phyloP scores from a whole-genome alignment of 2,113 vertebrate species.

The Forbesichthys papilliferus region DNA sequence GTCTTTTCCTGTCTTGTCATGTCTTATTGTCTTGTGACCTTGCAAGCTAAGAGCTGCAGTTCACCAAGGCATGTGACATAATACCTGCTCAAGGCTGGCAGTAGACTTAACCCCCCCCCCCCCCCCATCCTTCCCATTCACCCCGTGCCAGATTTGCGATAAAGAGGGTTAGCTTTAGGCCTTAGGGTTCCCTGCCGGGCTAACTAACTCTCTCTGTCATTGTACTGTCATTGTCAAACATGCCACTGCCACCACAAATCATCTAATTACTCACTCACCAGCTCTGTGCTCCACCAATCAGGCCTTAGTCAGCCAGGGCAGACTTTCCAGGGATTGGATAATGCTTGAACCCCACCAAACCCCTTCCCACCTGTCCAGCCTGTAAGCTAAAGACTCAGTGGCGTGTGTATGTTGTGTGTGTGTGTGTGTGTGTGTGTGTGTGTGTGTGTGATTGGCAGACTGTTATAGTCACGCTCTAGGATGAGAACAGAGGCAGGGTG shows the following conservation, averaged over 20 bases:
- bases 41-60: conserved; percentile 20
- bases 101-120: conserved; percentile 2
- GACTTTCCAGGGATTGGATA: conserved; percentile 63
- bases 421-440: conserved; percentile 8
- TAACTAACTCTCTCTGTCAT: conserved; percentile 13
- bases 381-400: conserved; percentile 68
- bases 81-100: conserved; percentile 26
- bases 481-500: conserved; percentile 6
- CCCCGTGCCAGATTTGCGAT: conserved; percentile 30
- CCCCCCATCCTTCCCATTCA: conserved; percentile 8
- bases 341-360: conserved; percentile 59
- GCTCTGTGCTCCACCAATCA: conserved; percentile 56
- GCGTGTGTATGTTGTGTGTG: conserved; percentile 16
- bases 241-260: conserved; percentile 34
- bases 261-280: conserved; percentile 37
- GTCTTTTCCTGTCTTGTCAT: background rate
- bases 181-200: conserved; percentile 19
- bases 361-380: conserved; percentile 63
- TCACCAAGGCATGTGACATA: conserved; percentile 19
- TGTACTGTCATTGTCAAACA: conserved; percentile 32
- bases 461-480: conserved; percentile 56
- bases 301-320: conserved; percentile 53
- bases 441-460: conserved; percentile 46
- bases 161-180: conserved; percentile 35
- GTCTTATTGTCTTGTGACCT: conserved; percentile 3